Base-by-base conservation (phyloP, 2,113 vertebrate species). In the Rhodinocichla rosea region DNA sequence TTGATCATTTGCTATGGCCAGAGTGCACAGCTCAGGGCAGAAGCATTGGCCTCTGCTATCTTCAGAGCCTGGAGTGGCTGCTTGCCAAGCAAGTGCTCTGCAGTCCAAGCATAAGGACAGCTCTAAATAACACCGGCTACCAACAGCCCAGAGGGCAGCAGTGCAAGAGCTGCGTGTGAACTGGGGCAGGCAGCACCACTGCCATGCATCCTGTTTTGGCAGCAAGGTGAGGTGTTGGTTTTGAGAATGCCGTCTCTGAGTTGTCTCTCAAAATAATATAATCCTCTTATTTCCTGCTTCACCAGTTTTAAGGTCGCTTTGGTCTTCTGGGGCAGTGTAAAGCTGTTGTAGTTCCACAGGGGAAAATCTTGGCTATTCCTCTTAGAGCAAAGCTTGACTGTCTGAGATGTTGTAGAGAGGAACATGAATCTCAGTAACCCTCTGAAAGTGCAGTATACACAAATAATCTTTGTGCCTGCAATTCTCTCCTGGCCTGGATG, bases 261-360 rank as follows among this genome's bases (percentile, higher is more conserved):
- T 85, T 85, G 67, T 76, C 76, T 89, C 73, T 92, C 0, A 0
- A 83, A 85, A 91, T 47, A 88, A 85, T 91, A 45, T 93, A 95
- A 97, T 96, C 96, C 85, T 95, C 90, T 95, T 88, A 87, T 70
- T 90, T 94, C 75, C 80, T 92, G 68, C 76, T 92, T 87, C 60
- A 93, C 57, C 65, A 71, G 77, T 89, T 94, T 93, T 93, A 78
- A 95, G 68, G 71, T 89, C 5, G 1, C 44, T 93, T 89, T 50
- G 52, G 87, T 91, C 89, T 94, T 65, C 64, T 87, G 90, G 49
- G 93, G 65, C 78, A 71, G 37, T 21, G n/a, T 53, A 89, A 94
- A 95, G 60, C 92, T 83, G 74, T 69, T 92, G 55, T 39, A 92
- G 49, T 33, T 88, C 76, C 76, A 30, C 2, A 52, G 69, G 83